Evolutionary conservation across 2,797 vertebrate species (phyloP), one percentile per base, ranked within the genome.

Genomic region (Typhlichthys subterraneus): DNA sequence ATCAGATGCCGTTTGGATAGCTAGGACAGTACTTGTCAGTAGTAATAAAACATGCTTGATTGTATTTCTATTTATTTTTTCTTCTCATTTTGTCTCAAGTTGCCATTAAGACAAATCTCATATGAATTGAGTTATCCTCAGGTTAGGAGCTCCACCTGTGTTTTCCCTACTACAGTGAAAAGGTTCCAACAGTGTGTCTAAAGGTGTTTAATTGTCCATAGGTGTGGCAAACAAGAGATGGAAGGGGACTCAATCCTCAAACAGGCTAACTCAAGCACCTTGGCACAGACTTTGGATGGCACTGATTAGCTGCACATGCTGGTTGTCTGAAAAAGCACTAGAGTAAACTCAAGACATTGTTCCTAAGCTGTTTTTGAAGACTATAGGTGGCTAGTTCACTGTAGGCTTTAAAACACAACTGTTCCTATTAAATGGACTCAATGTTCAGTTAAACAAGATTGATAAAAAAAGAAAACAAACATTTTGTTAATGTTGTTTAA

Each of bases 281-380:
- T 94, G 93, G 91, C 95, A 94, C 94, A 96, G 92, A 94, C 93
- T 88, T 92, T 96, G 94, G 96, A 97, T 72, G 94, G 94, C 92
- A 92, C 92, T 73, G 89, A 94, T 87, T 94, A 94, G 93, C 92
- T 86, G 60, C 65, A 82, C 72, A 61, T 74, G 65, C 80, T 76
- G 87, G 83, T 89, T 74, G 84, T 84, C 79, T 83, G 74, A 83
- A 81, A 92, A 94, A 95, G 95, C 95, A 94, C 94, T 94, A 93
- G 91, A 95, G 95, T 94, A 95, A 96, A 91, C 90, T 94, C 95
- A 81, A 23, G 77, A 91, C 90, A 93, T 94, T 94, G 92, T 92
- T 88, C 90, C 87, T 89, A 83, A 84, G 89, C 88, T 87, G 88
- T 89, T 89, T 84, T 83, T 84, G 91, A 80, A 73, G 19, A 77